Evolutionary conservation across 2,888 invertebrate genomes (phyloP), one percentile per base, ranked within the genome.

Genomic region (Podabrus alpinus): DNA sequence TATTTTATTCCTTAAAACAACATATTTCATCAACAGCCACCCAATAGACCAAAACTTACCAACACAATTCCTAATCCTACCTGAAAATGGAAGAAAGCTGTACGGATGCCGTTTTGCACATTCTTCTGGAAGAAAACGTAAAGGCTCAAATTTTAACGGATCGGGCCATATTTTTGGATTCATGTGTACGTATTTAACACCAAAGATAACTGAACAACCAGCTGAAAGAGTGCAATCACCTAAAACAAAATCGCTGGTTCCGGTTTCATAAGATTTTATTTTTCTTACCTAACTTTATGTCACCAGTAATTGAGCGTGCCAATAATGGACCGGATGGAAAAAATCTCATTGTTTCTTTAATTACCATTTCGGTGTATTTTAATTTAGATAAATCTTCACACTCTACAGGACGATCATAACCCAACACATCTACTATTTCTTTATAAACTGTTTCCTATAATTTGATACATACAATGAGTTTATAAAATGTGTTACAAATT

Each of bases 311-410:
- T 9, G 76, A 64, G 15, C 76, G 62, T 13, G 74, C 76, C 15
- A 79, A 59, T 17, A 71, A 16, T 21, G 82, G 88, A 80, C 84
- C 73, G 1, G 72, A 16, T 4, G 77, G 78, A 79, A 89, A 90
- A 7, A 91, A 78, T 45, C 91, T 85, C 87, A 91, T 87, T 0
- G 89, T 88, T 81, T 91, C 91, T 80, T 90, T 90, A 15, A 91
- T 87, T 0, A 90, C 89, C 79, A 89, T 85, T 79, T 91, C 91
- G 70, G 90, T 80, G 79, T 89, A 89, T 13, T 89, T 87, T 89
- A 91, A 88, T 77, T 88, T 88, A 70, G 84, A 81, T 60, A 91
- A 79, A 81, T 90, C 90, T 59, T 88, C 88, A 77, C 87, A 87
- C 13, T 83, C 88, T 1, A 89, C 86, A 7, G 79, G 74, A 70